Conservation (phyloP, 2,888 invertebrate species). For the Calliscelio sp. region DNA sequence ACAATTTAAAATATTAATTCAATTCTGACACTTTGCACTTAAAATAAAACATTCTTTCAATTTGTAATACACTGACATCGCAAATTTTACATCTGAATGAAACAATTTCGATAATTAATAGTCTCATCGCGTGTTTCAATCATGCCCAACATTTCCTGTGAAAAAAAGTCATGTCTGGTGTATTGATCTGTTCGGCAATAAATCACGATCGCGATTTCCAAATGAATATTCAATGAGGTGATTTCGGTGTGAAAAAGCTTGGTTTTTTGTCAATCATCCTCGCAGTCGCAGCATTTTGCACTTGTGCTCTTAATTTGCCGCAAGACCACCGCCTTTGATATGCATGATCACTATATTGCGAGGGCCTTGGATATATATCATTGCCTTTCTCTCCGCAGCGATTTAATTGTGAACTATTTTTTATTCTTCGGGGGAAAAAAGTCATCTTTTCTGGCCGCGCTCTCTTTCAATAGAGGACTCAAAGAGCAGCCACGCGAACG, state of each 20-base stretch:
- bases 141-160: background rate
- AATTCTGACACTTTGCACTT: background rate
- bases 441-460: conserved; percentile 46
- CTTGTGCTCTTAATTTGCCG: conserved; percentile 29
- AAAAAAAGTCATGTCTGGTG: too few relatives aligned
- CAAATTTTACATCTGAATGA: conserved; percentile 23
- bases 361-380: conserved; percentile 47
- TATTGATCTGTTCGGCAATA: conserved; percentile 16
- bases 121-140: conserved; percentile 34
- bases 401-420: conserved; percentile 55
- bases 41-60: background rate
- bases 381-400: conserved; percentile 54
- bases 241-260: conserved; percentile 20
- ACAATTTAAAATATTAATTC: background rate
- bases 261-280: conserved; percentile 31
- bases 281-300: conserved; percentile 24
- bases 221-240: conserved; percentile 32
- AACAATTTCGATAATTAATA: conserved; percentile 34
- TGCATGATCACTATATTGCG: conserved; percentile 35
- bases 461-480: conserved; percentile 47
- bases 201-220: conserved; percentile 28
- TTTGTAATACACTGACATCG: conserved; percentile 11
- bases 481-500: conserved; percentile 56
- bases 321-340: conserved; percentile 54
- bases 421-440: conserved; percentile 16